A percentile compares a stretch with the other conserved stretches of the same genome.
Evolutionary conservation across 2,113 vertebrate genomes (phyloP).

Genomic region (Anseranas semipalmata): DNA sequence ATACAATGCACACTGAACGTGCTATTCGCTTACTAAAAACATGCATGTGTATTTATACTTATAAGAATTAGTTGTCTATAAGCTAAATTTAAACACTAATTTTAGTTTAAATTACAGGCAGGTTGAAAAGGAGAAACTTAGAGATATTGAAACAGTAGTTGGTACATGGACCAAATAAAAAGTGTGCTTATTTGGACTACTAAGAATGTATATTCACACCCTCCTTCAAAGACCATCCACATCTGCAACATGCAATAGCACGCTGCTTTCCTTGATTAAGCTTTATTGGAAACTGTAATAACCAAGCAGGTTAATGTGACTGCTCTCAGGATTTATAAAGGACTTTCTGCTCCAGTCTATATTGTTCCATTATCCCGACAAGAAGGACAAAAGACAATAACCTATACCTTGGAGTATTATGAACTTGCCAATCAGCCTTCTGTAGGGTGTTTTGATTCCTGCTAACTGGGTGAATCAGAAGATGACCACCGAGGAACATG

Average conservation of each 20-base stretch:
- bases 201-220: neutral
- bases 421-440: neutral
- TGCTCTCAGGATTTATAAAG: neutral
- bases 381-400: neutral
- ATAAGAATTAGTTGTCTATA: neutral
- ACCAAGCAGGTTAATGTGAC: neutral
- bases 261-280: neutral
- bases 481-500: neutral
- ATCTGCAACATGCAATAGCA: neutral
- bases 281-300: neutral
- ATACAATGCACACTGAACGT: rapidly evolving
- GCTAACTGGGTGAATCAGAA: neutral
- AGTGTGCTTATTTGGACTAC: neutral
- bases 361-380: neutral
- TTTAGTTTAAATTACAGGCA: neutral
- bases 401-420: neutral
- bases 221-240: neutral
- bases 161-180: neutral
- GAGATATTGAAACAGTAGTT: neutral
- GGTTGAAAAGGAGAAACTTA: neutral
- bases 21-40: neutral
- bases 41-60: neutral
- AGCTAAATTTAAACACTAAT: neutral
- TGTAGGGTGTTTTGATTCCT: neutral
- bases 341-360: neutral